Conservation (phyloP, 2,888 invertebrate species). For the Trachelus stipa region DNA sequence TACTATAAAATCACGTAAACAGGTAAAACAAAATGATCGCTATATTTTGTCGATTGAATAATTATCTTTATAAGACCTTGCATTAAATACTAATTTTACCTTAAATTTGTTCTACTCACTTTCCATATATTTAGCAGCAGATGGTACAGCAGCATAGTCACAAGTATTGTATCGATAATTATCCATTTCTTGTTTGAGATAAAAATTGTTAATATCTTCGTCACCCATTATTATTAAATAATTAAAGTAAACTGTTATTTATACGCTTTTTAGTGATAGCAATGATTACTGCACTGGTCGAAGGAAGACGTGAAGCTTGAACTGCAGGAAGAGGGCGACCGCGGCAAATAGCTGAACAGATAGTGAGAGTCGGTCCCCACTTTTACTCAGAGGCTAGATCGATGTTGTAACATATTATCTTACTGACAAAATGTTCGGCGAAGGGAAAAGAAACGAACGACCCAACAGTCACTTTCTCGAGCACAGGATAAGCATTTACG, state of each 20-base stretch:
- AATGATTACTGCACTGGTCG: neutral
- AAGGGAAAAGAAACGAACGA: slow-evolving; percentile 1
- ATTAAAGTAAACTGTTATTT: neutral
- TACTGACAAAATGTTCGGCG: neutral
- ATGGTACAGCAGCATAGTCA: slow-evolving; percentile 50
- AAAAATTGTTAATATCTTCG: slow-evolving; percentile 9
- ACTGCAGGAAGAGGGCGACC: slow-evolving; percentile 8
- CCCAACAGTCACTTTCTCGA: neutral
- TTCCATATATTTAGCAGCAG: slow-evolving; percentile 53
- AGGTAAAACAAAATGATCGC: neutral
- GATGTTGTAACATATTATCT: slow-evolving; percentile 38
- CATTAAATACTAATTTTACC: neutral
- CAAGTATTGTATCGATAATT: slow-evolving; percentile 49
- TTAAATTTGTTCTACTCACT: slow-evolving; percentile 48
- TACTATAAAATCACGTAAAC: neutral
- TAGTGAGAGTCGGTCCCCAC: slow-evolving; percentile 56
- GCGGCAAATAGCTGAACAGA: slow-evolving; percentile 12
- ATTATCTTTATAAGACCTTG: neutral
- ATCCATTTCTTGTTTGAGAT: slow-evolving; percentile 16
- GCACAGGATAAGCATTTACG: neutral
- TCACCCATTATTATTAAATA: slow-evolving; percentile 24
- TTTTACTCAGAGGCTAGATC: slow-evolving; percentile 33
- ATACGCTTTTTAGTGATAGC: neutral
- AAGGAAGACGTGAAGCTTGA: neutral
- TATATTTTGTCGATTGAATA: neutral